A percentile compares a stretch with the other conserved stretches of the same genome.
These are phyloP conservation scores for Chelonia mydas DNA, from an alignment of 2,797 vertebrate species.

Conservation along the genomic window DNA sequence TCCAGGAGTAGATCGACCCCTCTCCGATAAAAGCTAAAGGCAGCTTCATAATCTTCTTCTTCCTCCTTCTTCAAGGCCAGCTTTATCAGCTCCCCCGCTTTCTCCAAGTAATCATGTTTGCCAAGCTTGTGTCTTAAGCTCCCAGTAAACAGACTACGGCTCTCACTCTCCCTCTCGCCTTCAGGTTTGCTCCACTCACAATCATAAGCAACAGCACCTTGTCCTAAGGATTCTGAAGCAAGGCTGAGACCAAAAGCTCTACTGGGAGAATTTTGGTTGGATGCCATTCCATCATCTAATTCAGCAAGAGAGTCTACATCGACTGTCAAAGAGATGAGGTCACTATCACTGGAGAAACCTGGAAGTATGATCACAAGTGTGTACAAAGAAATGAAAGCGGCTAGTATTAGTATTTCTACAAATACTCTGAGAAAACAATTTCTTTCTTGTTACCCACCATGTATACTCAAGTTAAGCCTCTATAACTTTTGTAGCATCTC, in stretches of 20 bases:
- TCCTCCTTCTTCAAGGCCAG: slow-evolving; percentile 93
- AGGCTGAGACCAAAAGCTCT: slow-evolving; percentile 82
- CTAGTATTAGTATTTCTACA: neutral
- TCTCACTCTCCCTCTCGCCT: slow-evolving; percentile 79
- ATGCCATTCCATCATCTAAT: slow-evolving; percentile 98
- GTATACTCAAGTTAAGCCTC: neutral
- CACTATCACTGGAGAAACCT: slow-evolving; percentile 94
- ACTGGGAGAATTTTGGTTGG: slow-evolving; percentile 91
- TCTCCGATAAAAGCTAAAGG: slow-evolving; percentile 91
- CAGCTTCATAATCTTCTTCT: slow-evolving; percentile 91
- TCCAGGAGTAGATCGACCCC: slow-evolving; percentile 94
- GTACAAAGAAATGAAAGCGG: neutral
- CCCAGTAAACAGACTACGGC: slow-evolving; percentile 85
- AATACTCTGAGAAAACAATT: neutral
- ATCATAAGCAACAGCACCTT: slow-evolving; percentile 74
- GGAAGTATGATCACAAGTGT: slow-evolving; percentile 31
- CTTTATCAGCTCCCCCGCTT: slow-evolving; percentile 91
- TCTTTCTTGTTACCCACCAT: neutral
- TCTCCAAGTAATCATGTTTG: slow-evolving; percentile 91
- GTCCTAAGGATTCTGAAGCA: slow-evolving; percentile 75
- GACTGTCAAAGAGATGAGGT: slow-evolving; percentile 89
- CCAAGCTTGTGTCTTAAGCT: slow-evolving; percentile 83
- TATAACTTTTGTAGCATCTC: neutral
- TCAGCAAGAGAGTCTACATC: slow-evolving; percentile 91
- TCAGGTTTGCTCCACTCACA: slow-evolving; percentile 83